Base-by-base conservation (phyloP, 2,888 invertebrate genomes). In the Oxytorus armatus region DNA sequence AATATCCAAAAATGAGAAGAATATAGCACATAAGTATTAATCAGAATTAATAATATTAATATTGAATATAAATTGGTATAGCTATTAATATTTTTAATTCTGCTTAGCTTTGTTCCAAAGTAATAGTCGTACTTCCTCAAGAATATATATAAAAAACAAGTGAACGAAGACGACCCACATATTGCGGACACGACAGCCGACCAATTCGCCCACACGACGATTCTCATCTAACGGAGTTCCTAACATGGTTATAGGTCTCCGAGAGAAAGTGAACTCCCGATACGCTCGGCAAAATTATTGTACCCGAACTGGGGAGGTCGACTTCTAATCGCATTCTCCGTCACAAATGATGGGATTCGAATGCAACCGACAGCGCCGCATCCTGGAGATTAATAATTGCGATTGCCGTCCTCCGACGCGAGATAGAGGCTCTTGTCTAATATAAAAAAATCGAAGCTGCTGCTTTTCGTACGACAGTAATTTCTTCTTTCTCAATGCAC, bases 231-330 rank as follows among this genome's bases (percentile, higher is more conserved):
- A 25, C 25, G 61, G 59, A 51, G 68, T 44, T 55, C 47, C 42
- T 21, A 72, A 55, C 25, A n/a, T 49, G 47, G 77, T 68, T 77
- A 72, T 65, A 80, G 84, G 85, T 85, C 86, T 82, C 77, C 2
- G 63, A 86, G 90, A 89, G 90, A 90, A 90, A 90, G 90, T 86
- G 84, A 87, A 89, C 84, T 84, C 81, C 84, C 77, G 77, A 70
- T 36, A 23, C 18, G 55, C 66, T 73, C 68, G 39, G 39, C 18
- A 51, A 73, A 76, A 79, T 87, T 85, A 85, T 85, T 83, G 83
- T 81, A 61, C 80, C 81, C 82, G 83, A 84, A 80, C 65, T 65
- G 44, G 18, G 11, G 49, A 16, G 21, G 36, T 7, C 33, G 36
- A 42, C 69, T 44, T n/a, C 44, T 61, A 39, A 36, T 61, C 53